These are phyloP conservation scores for Bufotes viridis DNA, from an alignment of 2,797 vertebrate genomes.

Conservation along the genomic window DNA sequence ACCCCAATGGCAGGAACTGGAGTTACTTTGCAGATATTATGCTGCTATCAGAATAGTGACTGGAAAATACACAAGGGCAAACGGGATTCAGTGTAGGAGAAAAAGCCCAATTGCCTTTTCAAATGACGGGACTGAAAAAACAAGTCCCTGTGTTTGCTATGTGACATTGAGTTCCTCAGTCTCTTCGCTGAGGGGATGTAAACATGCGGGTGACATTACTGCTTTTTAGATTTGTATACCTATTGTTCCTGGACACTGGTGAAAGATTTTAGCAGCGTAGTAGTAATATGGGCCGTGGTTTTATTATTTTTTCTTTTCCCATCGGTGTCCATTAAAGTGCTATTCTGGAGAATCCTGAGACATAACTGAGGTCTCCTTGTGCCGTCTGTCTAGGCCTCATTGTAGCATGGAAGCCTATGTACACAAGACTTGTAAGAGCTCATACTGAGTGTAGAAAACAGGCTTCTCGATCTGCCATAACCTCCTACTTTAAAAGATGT, in stretches of 20 bases:
- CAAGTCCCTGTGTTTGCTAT: not conserved
- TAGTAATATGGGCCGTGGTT: too few relatives aligned
- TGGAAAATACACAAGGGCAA: not conserved
- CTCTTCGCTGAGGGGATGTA: not conserved
- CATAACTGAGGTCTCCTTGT: slow-evolving; percentile 27
- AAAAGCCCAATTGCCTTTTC: not conserved
- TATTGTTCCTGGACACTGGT: not conserved
- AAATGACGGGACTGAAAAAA: not conserved
- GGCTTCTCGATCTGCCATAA: not conserved
- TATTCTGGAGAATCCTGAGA: not conserved
- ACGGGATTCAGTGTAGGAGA: not conserved
- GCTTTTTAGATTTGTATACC: not conserved
- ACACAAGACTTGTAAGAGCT: not conserved
- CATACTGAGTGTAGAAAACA: slow-evolving; percentile 3
- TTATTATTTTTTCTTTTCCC: not conserved
- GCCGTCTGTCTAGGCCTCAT: slow-evolving; percentile 13
- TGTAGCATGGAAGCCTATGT: not conserved
- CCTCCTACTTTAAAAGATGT: too few relatives aligned
- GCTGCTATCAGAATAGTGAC: not conserved
- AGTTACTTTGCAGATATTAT: not conserved
- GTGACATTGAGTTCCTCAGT: not conserved
- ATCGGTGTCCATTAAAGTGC: not conserved
- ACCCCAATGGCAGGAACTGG: not conserved
- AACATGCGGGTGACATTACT: not conserved
- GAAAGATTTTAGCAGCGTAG: not conserved